Base-by-base conservation (phyloP, 2,797 vertebrate genomes). In the Anguilla marmorata region DNA sequence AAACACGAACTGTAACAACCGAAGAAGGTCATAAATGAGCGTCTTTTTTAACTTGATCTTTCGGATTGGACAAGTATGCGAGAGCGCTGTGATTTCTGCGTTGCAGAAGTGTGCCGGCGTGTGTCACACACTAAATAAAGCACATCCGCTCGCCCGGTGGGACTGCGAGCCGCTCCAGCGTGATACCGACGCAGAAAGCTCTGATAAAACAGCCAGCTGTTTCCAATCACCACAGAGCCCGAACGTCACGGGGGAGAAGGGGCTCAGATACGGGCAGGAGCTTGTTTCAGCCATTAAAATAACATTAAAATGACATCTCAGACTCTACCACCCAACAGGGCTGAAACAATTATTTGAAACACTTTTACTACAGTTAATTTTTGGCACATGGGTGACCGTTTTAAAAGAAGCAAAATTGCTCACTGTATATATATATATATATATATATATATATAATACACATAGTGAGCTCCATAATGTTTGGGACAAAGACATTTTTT, bases 151-250 rank as follows among this genome's bases (percentile, higher is more conserved):
- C 2, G 52, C 14, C 12, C 27, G 8, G 83, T 37, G n/a, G 30
- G 30, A 8, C 8, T 11, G 56, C 14, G 54, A 85, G 50, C 12
- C 12, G 84, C 50, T 60, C 11, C 16, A 85, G 16, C 8, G 83
- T 58, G 54, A 84, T 54, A 58, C 50, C 33, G 84, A 85, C 60
- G 84, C 54, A 56, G 52, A 60, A 60, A 60, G 27, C 58, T 56
- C n/a, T 60, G 84, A 85, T 85, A 85, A 85, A 85, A 30, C 37
- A 58, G 56, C 54, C 84, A 85, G 52, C 84, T 85, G 84, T 85
- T 85, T 85, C 60, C 84, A 27, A 58, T 85, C 84, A 85, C 84
- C 12, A 27, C 84, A 85, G 52, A 85, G 12, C 24, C 84, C 16
- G 24, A 5, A 85, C 30, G 58, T 85, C 52, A 37, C 52, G 21